Conservation (phyloP, 1,140 invertebrate species). For the Musca vetustissima region DNA sequence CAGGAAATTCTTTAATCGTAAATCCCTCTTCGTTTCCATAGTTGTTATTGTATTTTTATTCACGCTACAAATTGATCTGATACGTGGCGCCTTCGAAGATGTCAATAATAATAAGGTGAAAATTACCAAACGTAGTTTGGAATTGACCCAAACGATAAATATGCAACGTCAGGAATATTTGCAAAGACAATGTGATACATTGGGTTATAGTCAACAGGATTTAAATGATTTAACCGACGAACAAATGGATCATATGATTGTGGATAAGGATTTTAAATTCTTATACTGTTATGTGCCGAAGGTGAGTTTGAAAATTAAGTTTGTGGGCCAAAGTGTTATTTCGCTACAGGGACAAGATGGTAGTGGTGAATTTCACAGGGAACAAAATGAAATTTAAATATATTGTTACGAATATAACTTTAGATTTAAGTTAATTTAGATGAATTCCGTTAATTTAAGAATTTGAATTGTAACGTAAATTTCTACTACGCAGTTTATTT, state of each 20-base stretch:
- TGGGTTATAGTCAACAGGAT: slow-evolving; percentile 44
- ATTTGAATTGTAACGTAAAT: no score
- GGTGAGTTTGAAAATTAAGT: slow-evolving; percentile 62
- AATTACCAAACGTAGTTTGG: slow-evolving; percentile 58
- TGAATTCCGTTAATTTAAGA: no score
- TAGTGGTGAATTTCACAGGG: no score
- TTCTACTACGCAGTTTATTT: no score
- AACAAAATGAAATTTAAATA: no score
- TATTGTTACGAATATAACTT: no score
- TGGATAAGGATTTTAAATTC: slow-evolving; percentile 78
- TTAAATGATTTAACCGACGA: slow-evolving; percentile 58
- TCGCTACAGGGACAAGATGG: no score
- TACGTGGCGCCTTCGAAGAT: slow-evolving; percentile 42
- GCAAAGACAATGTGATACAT: slow-evolving; percentile 66
- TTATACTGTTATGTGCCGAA: slow-evolving; percentile 94
- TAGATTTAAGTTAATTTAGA: no score
- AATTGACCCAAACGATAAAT: slow-evolving; percentile 63
- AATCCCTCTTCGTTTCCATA: slow-evolving; percentile 22
- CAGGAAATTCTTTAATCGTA: slow-evolving; percentile 10
- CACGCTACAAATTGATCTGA: slow-evolving; percentile 26
- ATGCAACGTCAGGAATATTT: slow-evolving; percentile 68
- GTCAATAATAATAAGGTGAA: slow-evolving; percentile 54
- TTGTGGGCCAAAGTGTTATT: no score
- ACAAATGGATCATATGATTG: slow-evolving; percentile 73
- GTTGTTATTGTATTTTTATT: slow-evolving; percentile 17